Evolutionary conservation across 2,797 vertebrate genomes (phyloP).

Genomic region (Cossypha dichroa): DNA sequence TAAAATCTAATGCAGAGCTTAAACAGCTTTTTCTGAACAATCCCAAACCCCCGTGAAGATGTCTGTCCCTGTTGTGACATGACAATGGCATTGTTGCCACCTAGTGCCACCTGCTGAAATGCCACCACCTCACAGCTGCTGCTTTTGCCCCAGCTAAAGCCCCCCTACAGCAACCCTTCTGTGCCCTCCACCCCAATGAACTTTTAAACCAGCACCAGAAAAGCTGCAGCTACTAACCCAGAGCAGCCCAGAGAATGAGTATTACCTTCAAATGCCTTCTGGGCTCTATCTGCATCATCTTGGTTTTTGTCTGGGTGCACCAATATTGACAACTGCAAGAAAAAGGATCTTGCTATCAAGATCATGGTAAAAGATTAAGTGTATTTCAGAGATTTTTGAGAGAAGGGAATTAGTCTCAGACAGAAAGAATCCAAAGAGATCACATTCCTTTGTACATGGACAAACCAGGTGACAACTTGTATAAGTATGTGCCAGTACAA

Average conservation of each 20-base stretch:
- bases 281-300: constrained; percentile 89
- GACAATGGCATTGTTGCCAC: background rate
- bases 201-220: background rate
- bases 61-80: fast-evolving
- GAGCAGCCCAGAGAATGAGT: background rate
- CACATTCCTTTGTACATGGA: background rate
- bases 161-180: background rate
- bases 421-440: background rate
- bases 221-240: background rate
- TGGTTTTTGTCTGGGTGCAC: constrained; percentile 99
- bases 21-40: background rate
- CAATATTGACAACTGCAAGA: constrained; percentile 91
- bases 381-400: background rate
- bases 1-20: background rate
- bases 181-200: background rate
- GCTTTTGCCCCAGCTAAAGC: background rate
- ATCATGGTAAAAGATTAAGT: background rate
- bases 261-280: constrained; percentile 96
- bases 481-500: background rate
- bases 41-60: fast-evolving
- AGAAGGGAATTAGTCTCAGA: background rate
- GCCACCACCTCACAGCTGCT: background rate
- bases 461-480: background rate
- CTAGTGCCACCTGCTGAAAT: background rate
- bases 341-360: background rate